phyloP scores from a whole-genome alignment of 2,797 vertebrate species.

The Selene dorsalis region DNA sequence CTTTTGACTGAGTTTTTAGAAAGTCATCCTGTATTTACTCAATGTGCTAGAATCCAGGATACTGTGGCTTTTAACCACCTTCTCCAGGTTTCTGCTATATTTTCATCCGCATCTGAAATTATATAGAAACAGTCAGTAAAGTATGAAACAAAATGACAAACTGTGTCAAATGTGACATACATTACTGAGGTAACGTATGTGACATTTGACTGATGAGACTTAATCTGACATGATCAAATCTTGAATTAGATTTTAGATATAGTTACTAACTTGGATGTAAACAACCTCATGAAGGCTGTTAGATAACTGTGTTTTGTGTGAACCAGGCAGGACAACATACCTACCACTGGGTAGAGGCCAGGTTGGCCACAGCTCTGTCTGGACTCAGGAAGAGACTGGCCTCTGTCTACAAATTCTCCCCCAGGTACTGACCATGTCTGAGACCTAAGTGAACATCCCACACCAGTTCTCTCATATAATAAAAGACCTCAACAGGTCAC shows the following conservation, averaged over 20 bases:
- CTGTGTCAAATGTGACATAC: too few relatives aligned
- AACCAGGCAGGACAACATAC: constrained; percentile 83
- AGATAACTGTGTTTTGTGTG: constrained; percentile 25
- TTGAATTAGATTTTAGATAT: neutral
- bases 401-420: constrained; percentile 83
- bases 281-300: neutral
- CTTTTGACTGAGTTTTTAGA: too few relatives aligned
- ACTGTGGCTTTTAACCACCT: neutral
- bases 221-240: neutral
- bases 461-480: neutral
- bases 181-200: neutral
- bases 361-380: constrained; percentile 79
- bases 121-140: neutral
- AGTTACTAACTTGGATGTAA: neutral
- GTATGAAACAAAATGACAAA: neutral
- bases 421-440: constrained; percentile 80
- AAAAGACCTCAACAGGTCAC: neutral
- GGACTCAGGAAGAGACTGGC: constrained; percentile 84
- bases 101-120: neutral
- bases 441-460: constrained; percentile 1
- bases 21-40: neutral
- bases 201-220: neutral
- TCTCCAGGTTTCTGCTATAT: neutral
- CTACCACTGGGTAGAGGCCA: constrained; percentile 84
- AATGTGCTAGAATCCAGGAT: constrained; percentile 2